Conservation (phyloP, 2,113 vertebrate genomes). For the Cisticola juncidis region DNA sequence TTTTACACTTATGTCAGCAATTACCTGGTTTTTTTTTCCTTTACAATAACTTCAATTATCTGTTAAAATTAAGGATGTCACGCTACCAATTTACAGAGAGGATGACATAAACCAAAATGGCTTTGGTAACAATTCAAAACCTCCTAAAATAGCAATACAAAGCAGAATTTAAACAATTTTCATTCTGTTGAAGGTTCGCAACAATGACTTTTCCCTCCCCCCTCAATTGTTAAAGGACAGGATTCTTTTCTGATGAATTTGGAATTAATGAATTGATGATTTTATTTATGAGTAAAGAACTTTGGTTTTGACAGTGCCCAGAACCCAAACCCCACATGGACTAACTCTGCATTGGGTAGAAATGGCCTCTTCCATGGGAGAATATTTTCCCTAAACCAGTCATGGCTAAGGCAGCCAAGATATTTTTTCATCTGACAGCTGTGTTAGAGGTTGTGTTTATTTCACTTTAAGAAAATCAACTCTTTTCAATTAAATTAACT, state of each 20-base stretch:
- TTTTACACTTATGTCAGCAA: constrained; percentile 36
- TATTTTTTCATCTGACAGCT: neutral
- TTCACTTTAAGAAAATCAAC: neutral
- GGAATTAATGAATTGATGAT: neutral
- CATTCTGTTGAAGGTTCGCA: neutral
- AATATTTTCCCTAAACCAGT: neutral
- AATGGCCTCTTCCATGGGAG: neutral
- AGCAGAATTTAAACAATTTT: neutral
- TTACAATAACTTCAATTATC: neutral
- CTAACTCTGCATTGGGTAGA: neutral
- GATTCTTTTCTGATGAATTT: neutral
- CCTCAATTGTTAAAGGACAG: neutral
- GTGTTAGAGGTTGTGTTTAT: neutral
- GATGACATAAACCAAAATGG: neutral
- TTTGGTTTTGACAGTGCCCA: neutral
- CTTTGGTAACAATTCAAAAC: neutral
- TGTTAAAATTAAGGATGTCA: neutral
- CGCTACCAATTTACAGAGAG: neutral
- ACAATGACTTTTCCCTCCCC: neutral
- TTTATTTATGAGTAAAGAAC: neutral
- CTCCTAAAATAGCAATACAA: neutral
- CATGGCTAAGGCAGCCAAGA: neutral
- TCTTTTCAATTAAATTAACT: neutral
- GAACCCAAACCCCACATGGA: neutral
- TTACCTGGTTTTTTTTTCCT: neutral